phyloP scores from a whole-genome alignment of 2,888 invertebrate genomes.

The Cotesia congregata region DNA sequence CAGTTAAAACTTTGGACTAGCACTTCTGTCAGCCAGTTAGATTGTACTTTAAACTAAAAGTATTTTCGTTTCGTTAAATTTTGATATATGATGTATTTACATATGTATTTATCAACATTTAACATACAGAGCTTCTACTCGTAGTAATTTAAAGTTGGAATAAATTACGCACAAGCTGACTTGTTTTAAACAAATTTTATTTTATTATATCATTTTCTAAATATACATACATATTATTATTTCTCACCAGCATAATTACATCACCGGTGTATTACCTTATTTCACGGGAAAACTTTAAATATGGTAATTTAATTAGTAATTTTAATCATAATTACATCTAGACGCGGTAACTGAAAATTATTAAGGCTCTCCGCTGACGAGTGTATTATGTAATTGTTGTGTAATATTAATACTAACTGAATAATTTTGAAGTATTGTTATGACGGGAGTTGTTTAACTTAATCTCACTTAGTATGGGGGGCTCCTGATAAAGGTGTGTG shows the following conservation, averaged over 20 bases:
- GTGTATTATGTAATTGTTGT: no score
- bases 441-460: neutral
- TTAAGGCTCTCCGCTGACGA: neutral
- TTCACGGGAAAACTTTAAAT: neutral
- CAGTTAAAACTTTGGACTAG: neutral
- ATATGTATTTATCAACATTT: neutral
- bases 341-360: neutral
- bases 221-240: neutral
- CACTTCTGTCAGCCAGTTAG: conserved; percentile 1
- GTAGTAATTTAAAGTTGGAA: neutral
- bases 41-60: neutral
- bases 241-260: neutral
- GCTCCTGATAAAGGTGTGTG: neutral
- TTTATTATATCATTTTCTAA: no score
- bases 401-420: neutral
- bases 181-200: no score
- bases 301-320: neutral
- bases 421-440: neutral
- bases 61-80: neutral
- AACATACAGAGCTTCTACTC: neutral
- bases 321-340: neutral
- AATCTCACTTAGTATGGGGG: neutral
- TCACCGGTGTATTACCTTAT: neutral
- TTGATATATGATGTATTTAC: neutral
- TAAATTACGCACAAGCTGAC: neutral